Percentiles rank a stretch among this genome's conserved stretches.
Conservation (phyloP, 2,888 invertebrate genomes). For the Scotopteryx bipunctaria region DNA sequence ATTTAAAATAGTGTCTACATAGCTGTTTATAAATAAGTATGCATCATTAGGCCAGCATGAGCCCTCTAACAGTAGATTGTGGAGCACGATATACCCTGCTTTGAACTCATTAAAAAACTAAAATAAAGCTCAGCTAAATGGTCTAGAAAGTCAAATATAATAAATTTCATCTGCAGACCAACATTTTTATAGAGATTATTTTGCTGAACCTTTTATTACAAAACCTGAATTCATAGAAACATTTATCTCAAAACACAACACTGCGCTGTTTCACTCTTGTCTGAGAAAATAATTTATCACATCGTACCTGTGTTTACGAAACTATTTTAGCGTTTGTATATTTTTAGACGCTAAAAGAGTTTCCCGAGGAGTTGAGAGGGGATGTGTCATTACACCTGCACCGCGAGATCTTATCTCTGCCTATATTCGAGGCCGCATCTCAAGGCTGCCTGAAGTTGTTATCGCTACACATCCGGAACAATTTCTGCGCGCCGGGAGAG, state of each 20-base stretch:
- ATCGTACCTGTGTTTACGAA: slow-evolving; percentile 22
- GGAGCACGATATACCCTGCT: slow-evolving; percentile 38
- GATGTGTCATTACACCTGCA: slow-evolving; percentile 98
- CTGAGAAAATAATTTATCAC: neutral
- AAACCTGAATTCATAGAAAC: slow-evolving; percentile 23
- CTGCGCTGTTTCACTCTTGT: slow-evolving; percentile 7
- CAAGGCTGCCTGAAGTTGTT: slow-evolving; percentile 97
- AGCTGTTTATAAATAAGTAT: slow-evolving; percentile 29
- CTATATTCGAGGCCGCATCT: slow-evolving; percentile 97
- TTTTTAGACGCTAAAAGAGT: slow-evolving; percentile 94
- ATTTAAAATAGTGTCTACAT: slow-evolving; percentile 15
- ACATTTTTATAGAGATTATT: slow-evolving; percentile 42
- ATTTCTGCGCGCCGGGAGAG: slow-evolving; percentile 98
- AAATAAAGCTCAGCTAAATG: slow-evolving; percentile 44
- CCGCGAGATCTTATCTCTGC: slow-evolving; percentile 95
- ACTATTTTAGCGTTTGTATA: slow-evolving; percentile 35
- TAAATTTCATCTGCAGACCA: slow-evolving; percentile 44
- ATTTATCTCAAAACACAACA: slow-evolving; percentile 14
- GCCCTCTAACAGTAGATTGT: slow-evolving; percentile 37
- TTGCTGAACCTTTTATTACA: slow-evolving; percentile 35
- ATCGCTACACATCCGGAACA: slow-evolving; percentile 95
- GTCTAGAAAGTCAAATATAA: slow-evolving; percentile 47
- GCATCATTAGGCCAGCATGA: slow-evolving; percentile 36
- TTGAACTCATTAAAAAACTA: slow-evolving; percentile 44
- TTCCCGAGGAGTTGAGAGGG: slow-evolving; percentile 97